Base-by-base conservation (phyloP, 2,888 invertebrate species). In the Scelioninae gen. 2 region DNA sequence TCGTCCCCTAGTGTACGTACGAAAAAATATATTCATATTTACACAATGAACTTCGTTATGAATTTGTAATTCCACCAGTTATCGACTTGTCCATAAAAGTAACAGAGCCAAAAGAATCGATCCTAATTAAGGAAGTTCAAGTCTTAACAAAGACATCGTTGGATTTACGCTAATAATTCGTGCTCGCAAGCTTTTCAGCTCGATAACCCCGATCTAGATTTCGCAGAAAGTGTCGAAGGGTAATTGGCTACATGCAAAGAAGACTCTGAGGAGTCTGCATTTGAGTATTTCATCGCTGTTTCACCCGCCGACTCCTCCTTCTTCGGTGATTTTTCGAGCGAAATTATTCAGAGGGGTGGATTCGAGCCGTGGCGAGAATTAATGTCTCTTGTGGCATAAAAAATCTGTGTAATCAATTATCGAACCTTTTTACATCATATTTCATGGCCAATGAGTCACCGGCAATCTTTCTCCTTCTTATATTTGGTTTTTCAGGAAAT, bases 391-490 rank as follows among this genome's bases (percentile, higher is more conserved):
- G 83, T 80, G 83, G 84, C 83, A 84, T 84, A 83, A 84, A 84
- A 84, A 84, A 84, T 84, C 84, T 84, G 84, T 83, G 83, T 84
- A 84, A 84, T 84, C 84, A 84, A 84, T 84, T 84, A 84, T 84
- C 82, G 84, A 84, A 83, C 83, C 83, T 83, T 83, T 79, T 82
- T 84, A 83, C 81, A 82, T 82, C 81, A 84, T 83, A 84, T 84
- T 84, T 84, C 83, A 84, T 80, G 83, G 83, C 81, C 84, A 84
- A 84, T 84, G 82, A 83, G 82, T 81, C 80, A 77, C 78, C 77
- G 75, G 74, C 73, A 76, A 74, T 76, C 64, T 73, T 78, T 77
- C 77, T 73, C 65, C 50, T 71, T 61, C 72, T 74, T 78, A 74
- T 76, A 68, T 73, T 72, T 73, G 63, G 75, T 72, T 74, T 65